Conservation (phyloP, 1,140 invertebrate species). For the Rhopalosiphum maidis region DNA sequence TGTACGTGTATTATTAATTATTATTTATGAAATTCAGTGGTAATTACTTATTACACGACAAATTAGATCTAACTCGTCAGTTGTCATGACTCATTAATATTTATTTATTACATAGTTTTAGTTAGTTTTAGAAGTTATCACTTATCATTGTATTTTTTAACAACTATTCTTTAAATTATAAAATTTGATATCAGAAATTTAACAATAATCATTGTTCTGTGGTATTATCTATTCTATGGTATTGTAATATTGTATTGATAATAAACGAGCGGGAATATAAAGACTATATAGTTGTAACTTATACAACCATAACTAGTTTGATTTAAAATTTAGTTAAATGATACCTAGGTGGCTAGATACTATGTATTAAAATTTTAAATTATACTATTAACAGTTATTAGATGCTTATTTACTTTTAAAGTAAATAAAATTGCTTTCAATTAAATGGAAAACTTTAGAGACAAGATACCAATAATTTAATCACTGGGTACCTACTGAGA, state of each 20-base stretch:
- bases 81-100: neutral
- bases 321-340: too few species aligned
- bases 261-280: neutral
- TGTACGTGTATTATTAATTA: neutral
- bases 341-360: too few species aligned
- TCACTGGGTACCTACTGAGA: too few species aligned
- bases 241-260: neutral
- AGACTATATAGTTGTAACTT: neutral
- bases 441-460: too few species aligned
- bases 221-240: too few species aligned
- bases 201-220: neutral
- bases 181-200: slow-evolving; percentile 12
- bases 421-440: too few species aligned
- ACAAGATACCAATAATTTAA: too few species aligned
- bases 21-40: neutral
- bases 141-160: neutral
- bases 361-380: too few species aligned
- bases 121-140: neutral
- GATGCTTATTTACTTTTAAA: too few species aligned
- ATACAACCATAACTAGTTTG: too few species aligned
- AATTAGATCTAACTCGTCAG: neutral
- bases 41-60: neutral
- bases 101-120: neutral
- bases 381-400: too few species aligned
- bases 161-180: neutral